Percentiles rank a stretch among this genome's conserved stretches.
phyloP scores from a whole-genome alignment of 2,888 invertebrate species.

The Ypsolopha scabrella region DNA sequence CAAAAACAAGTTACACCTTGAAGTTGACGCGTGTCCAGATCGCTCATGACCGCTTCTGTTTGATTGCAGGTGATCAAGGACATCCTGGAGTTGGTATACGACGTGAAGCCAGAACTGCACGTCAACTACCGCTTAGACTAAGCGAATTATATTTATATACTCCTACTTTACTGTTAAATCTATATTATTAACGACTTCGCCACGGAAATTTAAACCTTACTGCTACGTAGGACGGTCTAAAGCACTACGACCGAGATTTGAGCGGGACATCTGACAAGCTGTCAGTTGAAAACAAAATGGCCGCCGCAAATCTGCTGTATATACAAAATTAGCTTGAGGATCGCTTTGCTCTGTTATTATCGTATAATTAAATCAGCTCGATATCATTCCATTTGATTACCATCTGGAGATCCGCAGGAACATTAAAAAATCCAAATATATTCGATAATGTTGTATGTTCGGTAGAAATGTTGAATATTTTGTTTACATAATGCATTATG shows the following conservation, averaged over 20 bases:
- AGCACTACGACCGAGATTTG: not conserved
- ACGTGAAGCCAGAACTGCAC: constrained; percentile 94
- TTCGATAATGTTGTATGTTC: constrained; percentile 58
- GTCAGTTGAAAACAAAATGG: constrained; percentile 4
- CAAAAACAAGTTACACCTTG: too few relatives aligned
- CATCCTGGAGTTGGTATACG: constrained; percentile 87
- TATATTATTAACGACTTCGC: not conserved
- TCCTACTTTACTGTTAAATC: not conserved
- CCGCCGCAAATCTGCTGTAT: constrained; percentile 27
- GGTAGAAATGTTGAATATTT: constrained; percentile 35
- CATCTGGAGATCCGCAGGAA: constrained; percentile 41
- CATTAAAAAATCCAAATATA: constrained; percentile 20
- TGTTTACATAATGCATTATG: constrained; percentile 31
- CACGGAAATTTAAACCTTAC: not conserved
- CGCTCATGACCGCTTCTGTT: constrained; percentile 7
- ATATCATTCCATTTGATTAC: constrained; percentile 53
- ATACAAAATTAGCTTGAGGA: constrained; percentile 22
- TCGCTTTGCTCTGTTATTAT: constrained; percentile 16
- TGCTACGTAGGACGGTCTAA: not conserved
- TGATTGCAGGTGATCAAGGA: constrained; percentile 78
- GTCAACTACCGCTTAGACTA: constrained; percentile 79
- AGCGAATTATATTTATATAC: constrained; percentile 9
- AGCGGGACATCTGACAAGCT: not conserved
- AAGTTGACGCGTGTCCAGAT: too few relatives aligned
- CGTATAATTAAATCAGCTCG: constrained; percentile 42